Percentiles rank a stretch among this genome's conserved stretches.
These are phyloP conservation scores for Coenonympha arcania DNA, from an alignment of 2,888 invertebrate genomes.

Conservation along the genomic window DNA sequence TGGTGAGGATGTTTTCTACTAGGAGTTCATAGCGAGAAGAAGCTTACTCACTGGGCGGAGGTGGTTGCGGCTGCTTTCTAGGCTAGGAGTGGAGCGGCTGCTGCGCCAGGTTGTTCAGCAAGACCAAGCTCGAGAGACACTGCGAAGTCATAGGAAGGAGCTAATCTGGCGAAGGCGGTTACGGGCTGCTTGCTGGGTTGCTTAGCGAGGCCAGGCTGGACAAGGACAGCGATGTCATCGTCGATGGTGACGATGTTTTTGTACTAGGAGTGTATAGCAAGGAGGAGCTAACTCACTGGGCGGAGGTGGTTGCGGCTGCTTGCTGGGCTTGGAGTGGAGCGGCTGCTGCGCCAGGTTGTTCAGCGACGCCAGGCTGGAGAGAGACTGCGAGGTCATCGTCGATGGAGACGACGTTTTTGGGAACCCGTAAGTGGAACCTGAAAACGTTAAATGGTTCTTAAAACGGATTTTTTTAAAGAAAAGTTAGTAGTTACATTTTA, in stretches of 20 bases:
- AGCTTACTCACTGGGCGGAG: conserved; percentile 45
- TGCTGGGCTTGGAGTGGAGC: conserved; percentile 50
- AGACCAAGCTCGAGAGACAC: conserved; percentile 60
- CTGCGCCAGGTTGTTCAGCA: conserved; percentile 61
- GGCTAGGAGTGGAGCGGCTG: conserved; percentile 53
- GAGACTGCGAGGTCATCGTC: conserved; percentile 58
- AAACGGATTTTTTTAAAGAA: not conserved
- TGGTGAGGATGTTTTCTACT: not conserved
- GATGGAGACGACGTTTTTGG: conserved; percentile 71
- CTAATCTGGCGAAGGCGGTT: too few species aligned
- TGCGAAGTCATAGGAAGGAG: conserved; percentile 66
- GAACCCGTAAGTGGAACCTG: conserved; percentile 66
- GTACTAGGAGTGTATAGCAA: too few species aligned
- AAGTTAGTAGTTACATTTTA: too few species aligned
- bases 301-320: conserved; percentile 38
- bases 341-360: conserved; percentile 60
- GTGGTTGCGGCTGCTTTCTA: conserved; percentile 39
- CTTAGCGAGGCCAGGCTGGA: too few species aligned
- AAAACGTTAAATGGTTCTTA: conserved; percentile 6
- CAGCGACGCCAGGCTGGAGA: conserved; percentile 61
- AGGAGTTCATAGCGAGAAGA: too few species aligned
- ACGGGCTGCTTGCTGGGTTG: too few species aligned
- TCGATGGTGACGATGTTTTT: not conserved
- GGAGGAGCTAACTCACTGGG: conserved; percentile 41
- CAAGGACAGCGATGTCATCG: too few species aligned